Evolutionary conservation across 2,888 invertebrate genomes (phyloP).

Genomic region (Hofmannophila pseudospretella): DNA sequence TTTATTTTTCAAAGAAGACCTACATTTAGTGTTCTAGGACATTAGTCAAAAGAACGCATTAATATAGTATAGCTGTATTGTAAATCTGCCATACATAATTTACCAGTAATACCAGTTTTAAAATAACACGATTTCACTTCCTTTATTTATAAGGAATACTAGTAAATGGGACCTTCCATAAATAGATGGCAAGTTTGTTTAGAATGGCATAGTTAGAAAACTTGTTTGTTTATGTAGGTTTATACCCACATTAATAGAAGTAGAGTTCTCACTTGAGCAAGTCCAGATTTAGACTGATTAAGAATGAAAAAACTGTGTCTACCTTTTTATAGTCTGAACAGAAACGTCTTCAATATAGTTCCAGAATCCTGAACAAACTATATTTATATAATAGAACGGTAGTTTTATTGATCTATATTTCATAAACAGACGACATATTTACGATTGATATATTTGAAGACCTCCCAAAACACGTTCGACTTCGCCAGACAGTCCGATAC

Average conservation of each 20-base stretch:
- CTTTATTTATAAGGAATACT: neutral
- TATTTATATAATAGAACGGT: too few species aligned
- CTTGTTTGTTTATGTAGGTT: neutral
- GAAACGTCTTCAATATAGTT: too few species aligned
- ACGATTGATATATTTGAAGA: conserved; percentile 21
- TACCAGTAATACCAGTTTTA: too few species aligned
- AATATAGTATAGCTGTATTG: neutral
- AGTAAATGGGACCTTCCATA: neutral
- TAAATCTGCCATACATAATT: too few species aligned
- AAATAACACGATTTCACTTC: neutral
- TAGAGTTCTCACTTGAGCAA: too few species aligned
- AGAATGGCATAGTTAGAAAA: neutral
- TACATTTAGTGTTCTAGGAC: neutral
- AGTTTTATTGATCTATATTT: neutral
- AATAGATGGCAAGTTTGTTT: neutral
- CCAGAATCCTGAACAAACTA: too few species aligned
- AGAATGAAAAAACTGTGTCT: too few species aligned
- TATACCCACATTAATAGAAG: too few species aligned
- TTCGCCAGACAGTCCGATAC: conserved; percentile 44
- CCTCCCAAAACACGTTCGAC: conserved; percentile 11
- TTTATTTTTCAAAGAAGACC: neutral
- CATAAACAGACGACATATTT: conserved; percentile 15
- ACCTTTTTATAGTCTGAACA: too few species aligned
- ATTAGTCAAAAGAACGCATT: neutral
- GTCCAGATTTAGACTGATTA: too few species aligned